A percentile compares a stretch with the other conserved stretches of the same genome.
These are phyloP conservation scores for Geodia barretti DNA, from an alignment of 37 sponge, comb jelly and placozoan genomes.

Conservation along the genomic window DNA sequence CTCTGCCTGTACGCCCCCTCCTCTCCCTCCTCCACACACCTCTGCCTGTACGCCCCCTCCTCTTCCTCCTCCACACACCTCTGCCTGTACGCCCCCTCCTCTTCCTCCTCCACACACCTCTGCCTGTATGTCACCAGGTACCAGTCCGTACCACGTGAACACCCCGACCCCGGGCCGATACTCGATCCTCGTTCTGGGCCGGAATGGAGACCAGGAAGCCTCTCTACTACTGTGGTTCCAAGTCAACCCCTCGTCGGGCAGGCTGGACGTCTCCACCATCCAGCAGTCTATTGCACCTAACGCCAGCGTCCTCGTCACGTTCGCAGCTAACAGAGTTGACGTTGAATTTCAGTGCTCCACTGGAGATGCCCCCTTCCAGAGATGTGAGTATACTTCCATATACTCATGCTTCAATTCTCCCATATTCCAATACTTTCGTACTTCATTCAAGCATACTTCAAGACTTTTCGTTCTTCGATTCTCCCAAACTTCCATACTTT, in stretches of 20 bases:
- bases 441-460: too few relatives aligned
- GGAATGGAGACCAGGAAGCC: not conserved
- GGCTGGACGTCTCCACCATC: not conserved
- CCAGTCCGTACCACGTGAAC: slow-evolving; percentile 29
- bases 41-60: too few relatives aligned
- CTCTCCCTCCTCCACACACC: too few relatives aligned
- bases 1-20: too few relatives aligned
- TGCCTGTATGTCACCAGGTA: slow-evolving; percentile 11
- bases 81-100: too few relatives aligned
- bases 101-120: too few relatives aligned
- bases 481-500: too few relatives aligned
- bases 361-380: slow-evolving; percentile 7
- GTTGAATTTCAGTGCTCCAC: slow-evolving; percentile 14
- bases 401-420: too few relatives aligned
- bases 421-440: too few relatives aligned
- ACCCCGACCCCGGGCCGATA: slow-evolving; percentile 1
- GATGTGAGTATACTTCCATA: slow-evolving; percentile 33
- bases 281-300: not conserved
- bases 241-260: not conserved
- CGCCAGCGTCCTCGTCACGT: not conserved
- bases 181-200: slow-evolving; percentile 12
- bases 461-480: too few relatives aligned
- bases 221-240: not conserved
- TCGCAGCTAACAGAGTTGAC: not conserved
- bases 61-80: not conserved